Percentiles rank a stretch among this genome's conserved stretches.
phyloP scores from a whole-genome alignment of 2,797 vertebrate genomes.

The Alosa sapidissima region DNA sequence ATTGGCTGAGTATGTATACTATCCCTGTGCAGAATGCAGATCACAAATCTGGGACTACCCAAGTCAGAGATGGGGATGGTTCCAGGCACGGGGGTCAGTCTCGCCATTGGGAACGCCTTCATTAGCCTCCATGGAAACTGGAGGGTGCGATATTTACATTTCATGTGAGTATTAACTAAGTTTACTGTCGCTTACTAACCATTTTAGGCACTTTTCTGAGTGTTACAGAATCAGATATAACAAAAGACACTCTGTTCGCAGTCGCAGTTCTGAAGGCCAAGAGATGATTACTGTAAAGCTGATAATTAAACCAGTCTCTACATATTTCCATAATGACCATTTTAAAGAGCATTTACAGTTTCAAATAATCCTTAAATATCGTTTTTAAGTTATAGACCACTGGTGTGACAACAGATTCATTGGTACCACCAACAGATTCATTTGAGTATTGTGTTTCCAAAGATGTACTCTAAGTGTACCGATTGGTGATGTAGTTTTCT shows the following conservation, averaged over 20 bases:
- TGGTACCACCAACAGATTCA: background rate
- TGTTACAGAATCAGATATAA: background rate
- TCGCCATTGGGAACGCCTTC: constrained; percentile 67
- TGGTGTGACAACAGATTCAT: too few species aligned
- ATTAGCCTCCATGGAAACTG: constrained; percentile 71
- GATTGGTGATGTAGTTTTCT: background rate
- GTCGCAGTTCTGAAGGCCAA: background rate
- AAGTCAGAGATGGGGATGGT: constrained; percentile 61
- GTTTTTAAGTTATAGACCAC: background rate
- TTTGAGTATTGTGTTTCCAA: background rate
- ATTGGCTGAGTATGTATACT: background rate
- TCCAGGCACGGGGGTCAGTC: constrained; percentile 62
- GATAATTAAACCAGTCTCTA: too few species aligned
- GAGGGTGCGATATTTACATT: constrained; percentile 67
- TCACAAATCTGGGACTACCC: constrained; percentile 65
- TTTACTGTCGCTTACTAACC: background rate
- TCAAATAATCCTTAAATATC: background rate
- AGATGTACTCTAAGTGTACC: background rate
- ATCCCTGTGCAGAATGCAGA: constrained; percentile 61
- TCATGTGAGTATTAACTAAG: constrained; percentile 64
- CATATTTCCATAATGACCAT: too few species aligned
- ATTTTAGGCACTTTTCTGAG: background rate
- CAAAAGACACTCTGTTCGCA: background rate
- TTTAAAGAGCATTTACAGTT: too few species aligned
- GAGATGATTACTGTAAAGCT: background rate